These are phyloP conservation scores for Mionectes olivaceus DNA, from an alignment of 2,797 vertebrate genomes.

Conservation along the genomic window DNA sequence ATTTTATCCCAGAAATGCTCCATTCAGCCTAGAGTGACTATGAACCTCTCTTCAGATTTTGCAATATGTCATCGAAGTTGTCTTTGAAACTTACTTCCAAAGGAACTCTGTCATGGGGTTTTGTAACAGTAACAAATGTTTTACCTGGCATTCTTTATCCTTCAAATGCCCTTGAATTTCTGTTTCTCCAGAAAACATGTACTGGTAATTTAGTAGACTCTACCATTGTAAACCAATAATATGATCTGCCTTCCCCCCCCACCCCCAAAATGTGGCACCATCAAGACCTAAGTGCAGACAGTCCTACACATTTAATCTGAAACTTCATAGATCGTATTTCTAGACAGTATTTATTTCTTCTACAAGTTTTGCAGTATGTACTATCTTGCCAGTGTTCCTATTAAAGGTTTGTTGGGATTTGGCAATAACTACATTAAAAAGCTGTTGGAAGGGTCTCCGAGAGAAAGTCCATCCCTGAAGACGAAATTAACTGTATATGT, in stretches of 20 bases:
- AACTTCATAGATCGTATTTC: not conserved
- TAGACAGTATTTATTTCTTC: not conserved
- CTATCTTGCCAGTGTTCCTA: not conserved
- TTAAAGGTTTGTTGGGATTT: conserved; percentile 17
- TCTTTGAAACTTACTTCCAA: not conserved
- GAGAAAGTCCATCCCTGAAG: conserved; percentile 12
- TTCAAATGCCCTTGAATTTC: not conserved
- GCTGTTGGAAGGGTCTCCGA: not conserved
- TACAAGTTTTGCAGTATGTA: not conserved
- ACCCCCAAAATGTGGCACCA: not conserved
- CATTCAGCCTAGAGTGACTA: not conserved
- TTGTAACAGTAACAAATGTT: not conserved
- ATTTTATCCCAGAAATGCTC: not conserved
- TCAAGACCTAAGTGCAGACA: not conserved
- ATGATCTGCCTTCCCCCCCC: accelerated
- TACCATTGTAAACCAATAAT: not conserved
- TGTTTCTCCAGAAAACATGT: not conserved
- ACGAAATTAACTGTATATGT: not conserved
- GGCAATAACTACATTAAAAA: not conserved
- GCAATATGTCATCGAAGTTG: not conserved
- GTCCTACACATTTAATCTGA: not conserved
- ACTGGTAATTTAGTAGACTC: not conserved
- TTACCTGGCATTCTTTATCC: not conserved
- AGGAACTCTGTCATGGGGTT: not conserved
- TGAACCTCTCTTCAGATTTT: not conserved